Base-by-base conservation (phyloP, 2,113 vertebrate genomes). In the Capricornis sumatraensis region DNA sequence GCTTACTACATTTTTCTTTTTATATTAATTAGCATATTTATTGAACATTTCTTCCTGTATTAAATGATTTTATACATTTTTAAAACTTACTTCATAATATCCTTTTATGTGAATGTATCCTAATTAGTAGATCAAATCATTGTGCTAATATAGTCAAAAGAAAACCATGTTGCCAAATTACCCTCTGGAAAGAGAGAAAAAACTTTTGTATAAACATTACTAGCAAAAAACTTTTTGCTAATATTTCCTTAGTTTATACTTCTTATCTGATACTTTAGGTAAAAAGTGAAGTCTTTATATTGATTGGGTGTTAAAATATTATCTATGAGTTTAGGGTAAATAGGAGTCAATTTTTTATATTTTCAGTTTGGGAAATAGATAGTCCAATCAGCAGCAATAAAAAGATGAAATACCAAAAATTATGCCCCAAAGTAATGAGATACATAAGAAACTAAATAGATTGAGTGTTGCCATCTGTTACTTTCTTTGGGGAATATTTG, bases 101-200 rank as follows among this genome's bases (percentile, higher is more conserved):
- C 64, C 19, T 1, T 87, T 90, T 62, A 74, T 88, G 94, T 95
- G 40, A 93, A 82, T 40, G 13, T 53, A 89, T 21, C 7, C 12
- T 91, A 58, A 89, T 57, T 87, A 79, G 13, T 58, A 30, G 47
- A 36, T 76, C 40, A 55, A 79, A 50, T 87, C 45, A 52, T 62
- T 78, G 36, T 87, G 43, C 71, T 85, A 87, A 94, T 78, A 85
- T 90, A 91, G 74, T 47, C 36, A 50, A 85, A 91, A 87, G 83
- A 93, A 67, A 17, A 84, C 21, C 15, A 36, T 94, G 58, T 30
- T 96, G 78, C 55, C 83, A 88, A 27, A 13, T 64, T 95, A 64
- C 84, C 97, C 76, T 90, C 40, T 90, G 85, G 93, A 93, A 78
- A 86, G 71, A 86, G 62, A 93, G 79, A 90, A 95, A 93, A 89